phyloP scores from a whole-genome alignment of 2,888 invertebrate genomes.

The Drosophila birchii region DNA sequence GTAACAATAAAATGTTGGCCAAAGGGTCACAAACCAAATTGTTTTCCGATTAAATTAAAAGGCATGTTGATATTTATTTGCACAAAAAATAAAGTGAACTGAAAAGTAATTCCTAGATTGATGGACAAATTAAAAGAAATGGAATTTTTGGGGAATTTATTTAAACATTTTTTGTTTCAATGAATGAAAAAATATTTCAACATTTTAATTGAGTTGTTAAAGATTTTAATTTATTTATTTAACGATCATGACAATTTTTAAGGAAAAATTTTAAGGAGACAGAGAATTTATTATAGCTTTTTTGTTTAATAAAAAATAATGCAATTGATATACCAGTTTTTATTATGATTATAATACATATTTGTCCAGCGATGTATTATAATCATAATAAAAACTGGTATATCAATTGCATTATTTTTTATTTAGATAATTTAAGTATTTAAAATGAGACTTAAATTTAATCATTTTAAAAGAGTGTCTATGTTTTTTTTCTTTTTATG shows the following conservation, averaged over 20 bases:
- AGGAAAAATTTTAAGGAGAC: neutral
- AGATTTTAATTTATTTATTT: neutral
- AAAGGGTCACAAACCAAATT: constrained; percentile 4
- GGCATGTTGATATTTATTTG: constrained; percentile 2
- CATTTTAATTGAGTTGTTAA: neutral
- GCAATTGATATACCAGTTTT: too few species aligned
- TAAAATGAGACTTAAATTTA: neutral
- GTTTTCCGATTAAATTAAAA: constrained; percentile 4
- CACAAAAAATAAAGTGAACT: neutral
- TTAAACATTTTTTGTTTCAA: neutral
- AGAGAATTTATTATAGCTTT: neutral
- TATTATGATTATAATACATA: too few species aligned
- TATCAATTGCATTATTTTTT: too few species aligned
- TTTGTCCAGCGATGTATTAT: too few species aligned
- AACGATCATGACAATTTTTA: too few species aligned
- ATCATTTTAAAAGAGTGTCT: neutral
- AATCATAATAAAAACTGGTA: too few species aligned
- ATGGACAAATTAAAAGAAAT: neutral
- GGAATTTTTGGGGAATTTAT: neutral
- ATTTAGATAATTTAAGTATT: too few species aligned
- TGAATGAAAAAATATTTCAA: too few species aligned
- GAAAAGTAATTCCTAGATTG: neutral
- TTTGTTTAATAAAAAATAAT: neutral
- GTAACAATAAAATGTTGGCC: constrained; percentile 3
- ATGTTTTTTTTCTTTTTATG: neutral